A percentile compares a stretch with the other conserved stretches of the same genome.
Evolutionary conservation across 2,113 vertebrate species (phyloP).

Genomic region (Actinemys pallida): DNA sequence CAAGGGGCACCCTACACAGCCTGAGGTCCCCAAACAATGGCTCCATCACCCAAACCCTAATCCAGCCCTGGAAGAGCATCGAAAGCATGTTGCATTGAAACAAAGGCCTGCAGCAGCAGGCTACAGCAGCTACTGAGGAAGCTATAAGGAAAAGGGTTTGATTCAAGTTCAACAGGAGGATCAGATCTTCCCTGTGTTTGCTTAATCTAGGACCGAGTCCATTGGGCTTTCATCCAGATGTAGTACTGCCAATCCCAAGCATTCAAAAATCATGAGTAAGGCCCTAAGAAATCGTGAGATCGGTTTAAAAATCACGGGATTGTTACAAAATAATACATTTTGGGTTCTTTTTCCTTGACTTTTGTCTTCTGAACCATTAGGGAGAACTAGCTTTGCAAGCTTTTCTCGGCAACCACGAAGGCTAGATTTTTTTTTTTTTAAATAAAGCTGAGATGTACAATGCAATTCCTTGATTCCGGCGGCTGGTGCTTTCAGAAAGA

Average conservation of each 20-base stretch:
- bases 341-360: not conserved
- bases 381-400: not conserved
- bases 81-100: not conserved
- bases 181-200: not conserved
- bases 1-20: not conserved
- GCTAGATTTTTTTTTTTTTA: not conserved
- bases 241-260: not conserved
- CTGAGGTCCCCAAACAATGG: not conserved
- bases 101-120: not conserved
- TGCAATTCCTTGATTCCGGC: not conserved
- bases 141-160: not conserved
- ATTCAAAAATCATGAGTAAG: not conserved
- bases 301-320: not conserved
- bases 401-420: not conserved
- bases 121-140: not conserved
- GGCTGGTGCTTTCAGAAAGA: not conserved
- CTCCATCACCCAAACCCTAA: not conserved
- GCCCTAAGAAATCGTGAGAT: not conserved
- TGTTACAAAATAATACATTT: not conserved
- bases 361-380: not conserved
- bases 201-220: rapidly evolving
- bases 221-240: rapidly evolving
- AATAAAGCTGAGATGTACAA: not conserved
- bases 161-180: not conserved
- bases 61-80: not conserved